Conservation (phyloP, 2,113 vertebrate species). For the Pundamilia nyererei region DNA sequence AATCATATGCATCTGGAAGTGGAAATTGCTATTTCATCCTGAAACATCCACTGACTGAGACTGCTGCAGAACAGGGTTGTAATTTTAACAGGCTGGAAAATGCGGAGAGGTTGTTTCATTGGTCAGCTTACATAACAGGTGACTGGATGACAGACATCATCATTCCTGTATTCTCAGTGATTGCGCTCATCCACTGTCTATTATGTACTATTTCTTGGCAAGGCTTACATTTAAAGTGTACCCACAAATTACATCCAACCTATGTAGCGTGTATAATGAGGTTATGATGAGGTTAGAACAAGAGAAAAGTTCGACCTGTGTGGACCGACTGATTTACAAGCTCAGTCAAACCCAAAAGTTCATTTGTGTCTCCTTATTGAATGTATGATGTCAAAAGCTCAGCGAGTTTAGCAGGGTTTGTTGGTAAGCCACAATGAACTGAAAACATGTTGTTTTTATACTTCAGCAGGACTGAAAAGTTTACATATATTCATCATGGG, state of each 20-base stretch:
- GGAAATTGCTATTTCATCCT: constrained; percentile 25
- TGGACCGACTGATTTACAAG: background rate
- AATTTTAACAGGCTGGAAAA: background rate
- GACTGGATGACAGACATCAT: background rate
- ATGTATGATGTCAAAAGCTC: background rate
- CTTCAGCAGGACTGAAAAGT: background rate
- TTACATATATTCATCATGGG: background rate
- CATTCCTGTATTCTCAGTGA: background rate
- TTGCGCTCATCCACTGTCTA: background rate
- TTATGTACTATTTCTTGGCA: background rate
- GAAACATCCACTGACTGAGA: constrained; percentile 2
- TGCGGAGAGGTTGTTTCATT: background rate
- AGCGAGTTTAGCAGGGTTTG: background rate
- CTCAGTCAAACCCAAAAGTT: background rate
- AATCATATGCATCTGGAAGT: constrained; percentile 26
- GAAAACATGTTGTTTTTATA: background rate
- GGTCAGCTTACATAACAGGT: background rate
- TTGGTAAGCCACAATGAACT: background rate
- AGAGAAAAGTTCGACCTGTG: background rate
- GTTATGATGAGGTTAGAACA: background rate
- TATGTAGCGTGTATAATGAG: background rate
- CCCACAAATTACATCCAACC: background rate
- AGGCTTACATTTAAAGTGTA: background rate
- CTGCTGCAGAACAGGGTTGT: background rate
- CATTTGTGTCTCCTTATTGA: background rate